Evolutionary conservation across 2,888 invertebrate species (phyloP), one percentile per base, ranked within the genome.

Genomic region (Nysson spinosus): DNA sequence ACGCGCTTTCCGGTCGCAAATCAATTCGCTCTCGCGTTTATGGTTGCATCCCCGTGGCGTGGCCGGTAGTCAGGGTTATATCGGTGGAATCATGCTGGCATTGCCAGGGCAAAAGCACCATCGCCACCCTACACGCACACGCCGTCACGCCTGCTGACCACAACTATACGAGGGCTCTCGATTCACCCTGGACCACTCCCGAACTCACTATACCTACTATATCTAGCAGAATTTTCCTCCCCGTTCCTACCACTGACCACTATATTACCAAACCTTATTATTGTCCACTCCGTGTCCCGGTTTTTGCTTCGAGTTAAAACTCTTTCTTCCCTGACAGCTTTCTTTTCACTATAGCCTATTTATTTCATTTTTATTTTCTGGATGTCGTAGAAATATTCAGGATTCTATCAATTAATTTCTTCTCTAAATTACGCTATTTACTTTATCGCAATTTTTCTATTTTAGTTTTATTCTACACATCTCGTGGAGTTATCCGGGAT

Each of bases 91-190:
- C 72, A 76, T 75, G 69, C 72, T 70, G 72, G 77, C 69, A 64
- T 56, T 63, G 69, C 67, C 63, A 65, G 64, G 30, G 62, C 67
- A 62, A 72, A 66, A 75, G 72, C 66, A 73, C 75, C 75, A 75
- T 75, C 69, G 73, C 75, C 71, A 71, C 71, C 52, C 60, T 72
- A 60, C 72, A 65, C 69, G 72, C 68, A 64, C 77, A 71, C 70
- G 77, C 80, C 85, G 84, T 85, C 83, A 85, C 85, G 84, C 81
- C 82, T 81, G 84, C 85, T 83, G 84, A 84, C 85, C 85, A 79
- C 85, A 83, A 81, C 84, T 85, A 83, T 83, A 84, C 80, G 83
- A 83, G 83, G 77, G 44, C 61, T 40, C 72, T 52, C 57, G 40
- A 56, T 63, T 55, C 68, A 40, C 72, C 66, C 64, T 69, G 78